Evolutionary conservation across 2,888 invertebrate species (phyloP), one percentile per base, ranked within the genome.

Genomic region (Caenorhabditis sp.): DNA sequence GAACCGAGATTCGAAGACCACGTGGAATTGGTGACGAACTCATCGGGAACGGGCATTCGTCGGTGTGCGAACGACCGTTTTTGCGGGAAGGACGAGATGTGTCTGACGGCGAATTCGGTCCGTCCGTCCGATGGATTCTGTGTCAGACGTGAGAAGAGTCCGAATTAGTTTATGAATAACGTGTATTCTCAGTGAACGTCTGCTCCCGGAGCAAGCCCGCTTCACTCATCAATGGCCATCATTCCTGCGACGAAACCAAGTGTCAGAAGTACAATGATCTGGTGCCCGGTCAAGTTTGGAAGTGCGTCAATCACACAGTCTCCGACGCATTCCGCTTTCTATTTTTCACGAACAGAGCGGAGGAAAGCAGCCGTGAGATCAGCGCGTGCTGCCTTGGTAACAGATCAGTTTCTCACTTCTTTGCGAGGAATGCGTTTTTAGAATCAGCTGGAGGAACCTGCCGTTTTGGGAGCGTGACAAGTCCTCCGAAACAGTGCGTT

Each of bases 161-260:
- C 46, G 30, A 5, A 35, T 9, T 13, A 35, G 2, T 35, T 46
- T 24, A 13, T 8, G n/a, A n/a, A 6, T 24, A 9, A 11, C 8
- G 20, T 5, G 7, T 27, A n/a, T 15, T 52, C 32, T 52, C 52
- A 52, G 52, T 52, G 52, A 52, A 52, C 17, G 17, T 32, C 15
- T 52, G 52, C 20, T 30, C 52, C 9, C 32, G 32, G 20, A 52
- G 27, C 52, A 26, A 20, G 27, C 27, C 52, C 7, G 52, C 52
- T 17, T n/a, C 26, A 13, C 27, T 48, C 4, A 26, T 35, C 11
- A 2, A 35, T 13, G 35, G 35, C 26, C n/a, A 46, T 5, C 11
- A 22, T 8, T 46, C 6, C 46, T 13, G 9, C 35, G 30, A 30
- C 6, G 9, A 35, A 35, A n/a, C n/a, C 24, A 24, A 11, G 20